Conservation (phyloP, 2,888 invertebrate species). For the Drosophila quasianomalipes region DNA sequence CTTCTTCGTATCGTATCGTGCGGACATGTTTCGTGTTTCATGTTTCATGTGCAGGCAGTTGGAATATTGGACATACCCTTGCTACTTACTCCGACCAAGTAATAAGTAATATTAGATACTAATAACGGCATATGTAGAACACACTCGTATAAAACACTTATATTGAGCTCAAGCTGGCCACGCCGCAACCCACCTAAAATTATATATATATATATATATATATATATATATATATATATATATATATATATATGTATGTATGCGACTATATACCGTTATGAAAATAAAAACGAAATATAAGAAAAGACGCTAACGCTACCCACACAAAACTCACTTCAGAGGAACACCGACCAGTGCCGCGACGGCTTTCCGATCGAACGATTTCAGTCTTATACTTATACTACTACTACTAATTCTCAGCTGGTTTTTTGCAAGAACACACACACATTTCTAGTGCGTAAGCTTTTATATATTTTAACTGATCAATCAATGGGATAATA, state of each 20-base stretch:
- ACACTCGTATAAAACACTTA: slow-evolving; percentile 46
- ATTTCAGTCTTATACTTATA: slow-evolving; percentile 39
- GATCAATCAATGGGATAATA: slow-evolving; percentile 8
- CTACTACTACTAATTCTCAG: slow-evolving; percentile 48
- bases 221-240: slow-evolving; percentile 45
- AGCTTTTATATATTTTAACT: slow-evolving; percentile 50
- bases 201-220: slow-evolving; percentile 54
- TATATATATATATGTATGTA: slow-evolving; percentile 36
- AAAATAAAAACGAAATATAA: slow-evolving; percentile 11
- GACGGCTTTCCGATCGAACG: slow-evolving; percentile 53
- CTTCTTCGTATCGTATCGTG: slow-evolving; percentile 29
- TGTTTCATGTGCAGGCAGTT: slow-evolving; percentile 41
- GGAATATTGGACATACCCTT: slow-evolving; percentile 15
- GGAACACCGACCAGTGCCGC: slow-evolving; percentile 54
- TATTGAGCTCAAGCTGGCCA: slow-evolving; percentile 79
- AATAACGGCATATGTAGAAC: slow-evolving; percentile 33
- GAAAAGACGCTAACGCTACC: slow-evolving; percentile 68
- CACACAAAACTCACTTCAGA: slow-evolving; percentile 17
- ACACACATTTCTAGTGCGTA: slow-evolving; percentile 56
- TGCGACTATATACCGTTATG: slow-evolving; percentile 48
- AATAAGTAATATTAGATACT: slow-evolving; percentile 22
- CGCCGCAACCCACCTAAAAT: slow-evolving; percentile 77
- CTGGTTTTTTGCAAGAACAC: slow-evolving; percentile 57
- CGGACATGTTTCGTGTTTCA: slow-evolving; percentile 48
- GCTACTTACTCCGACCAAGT: slow-evolving; percentile 72